phyloP scores from a whole-genome alignment of 2,797 vertebrate genomes.

The Eidolon dupreanum region DNA sequence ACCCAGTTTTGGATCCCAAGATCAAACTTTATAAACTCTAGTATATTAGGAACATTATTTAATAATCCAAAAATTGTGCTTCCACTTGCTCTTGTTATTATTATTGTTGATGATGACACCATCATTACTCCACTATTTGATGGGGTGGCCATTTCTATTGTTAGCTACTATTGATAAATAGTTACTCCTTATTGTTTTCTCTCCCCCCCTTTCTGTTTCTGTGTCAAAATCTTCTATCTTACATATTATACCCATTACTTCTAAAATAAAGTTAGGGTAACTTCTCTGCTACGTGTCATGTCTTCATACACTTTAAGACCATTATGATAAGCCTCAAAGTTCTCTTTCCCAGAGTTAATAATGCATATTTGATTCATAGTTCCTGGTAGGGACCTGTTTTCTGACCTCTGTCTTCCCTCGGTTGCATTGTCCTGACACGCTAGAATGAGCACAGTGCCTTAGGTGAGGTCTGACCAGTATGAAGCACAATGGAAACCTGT shows the following conservation, averaged over 20 bases:
- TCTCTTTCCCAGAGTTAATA: background rate
- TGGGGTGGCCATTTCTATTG: background rate
- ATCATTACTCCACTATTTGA: fast-evolving
- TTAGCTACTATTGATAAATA: background rate
- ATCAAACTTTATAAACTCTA: background rate
- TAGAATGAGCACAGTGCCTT: background rate
- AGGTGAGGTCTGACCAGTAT: background rate
- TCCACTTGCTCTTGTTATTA: background rate
- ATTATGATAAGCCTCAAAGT: background rate
- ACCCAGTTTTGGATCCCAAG: background rate
- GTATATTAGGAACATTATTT: background rate
- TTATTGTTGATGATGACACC: background rate
- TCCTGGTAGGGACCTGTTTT: background rate
- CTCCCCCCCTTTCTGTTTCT: background rate
- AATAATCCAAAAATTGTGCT: background rate
- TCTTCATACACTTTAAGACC: background rate
- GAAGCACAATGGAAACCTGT: background rate
- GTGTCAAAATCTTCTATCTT: background rate
- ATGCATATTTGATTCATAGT: background rate
- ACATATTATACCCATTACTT: background rate
- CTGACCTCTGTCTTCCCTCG: background rate
- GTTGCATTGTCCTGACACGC: background rate
- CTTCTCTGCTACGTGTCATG: background rate
- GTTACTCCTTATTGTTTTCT: no score
- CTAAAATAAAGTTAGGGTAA: background rate